Percentiles rank a stretch among this genome's conserved stretches.
phyloP scores from a whole-genome alignment of 2,888 invertebrate species.

The Scaptomyza parva region DNA sequence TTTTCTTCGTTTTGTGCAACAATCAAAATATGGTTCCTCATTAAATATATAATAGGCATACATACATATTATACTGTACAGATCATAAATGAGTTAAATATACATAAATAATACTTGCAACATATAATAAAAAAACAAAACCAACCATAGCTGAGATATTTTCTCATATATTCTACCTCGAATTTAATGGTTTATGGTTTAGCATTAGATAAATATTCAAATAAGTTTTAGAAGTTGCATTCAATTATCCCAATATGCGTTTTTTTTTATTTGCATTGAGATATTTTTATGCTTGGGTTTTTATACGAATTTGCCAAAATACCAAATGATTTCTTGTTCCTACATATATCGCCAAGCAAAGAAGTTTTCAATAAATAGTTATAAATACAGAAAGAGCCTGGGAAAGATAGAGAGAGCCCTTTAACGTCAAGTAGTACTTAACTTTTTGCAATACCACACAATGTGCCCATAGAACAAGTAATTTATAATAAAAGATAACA shows the following conservation, averaged over 20 bases:
- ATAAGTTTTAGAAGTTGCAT: slow-evolving; percentile 12
- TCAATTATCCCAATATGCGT: background rate
- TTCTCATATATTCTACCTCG: slow-evolving; percentile 65
- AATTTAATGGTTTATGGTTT: slow-evolving; percentile 45
- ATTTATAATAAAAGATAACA: slow-evolving; percentile 58
- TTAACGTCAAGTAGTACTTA: slow-evolving; percentile 9
- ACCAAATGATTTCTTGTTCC: slow-evolving; percentile 61
- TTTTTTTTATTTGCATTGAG: background rate
- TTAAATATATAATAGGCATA: slow-evolving; percentile 43
- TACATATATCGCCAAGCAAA: slow-evolving; percentile 57
- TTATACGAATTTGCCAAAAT: slow-evolving; percentile 51
- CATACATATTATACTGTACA: slow-evolving; percentile 43
- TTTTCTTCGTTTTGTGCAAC: slow-evolving; percentile 49
- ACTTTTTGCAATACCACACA: slow-evolving; percentile 75
- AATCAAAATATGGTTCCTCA: slow-evolving; percentile 73
- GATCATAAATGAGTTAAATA: slow-evolving; percentile 48
- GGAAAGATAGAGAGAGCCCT: slow-evolving; percentile 2
- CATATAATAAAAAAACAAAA: slow-evolving; percentile 10
- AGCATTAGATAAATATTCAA: slow-evolving; percentile 41
- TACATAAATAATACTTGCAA: slow-evolving; percentile 31
- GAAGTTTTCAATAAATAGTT: slow-evolving; percentile 13
- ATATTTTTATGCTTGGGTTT: slow-evolving; percentile 9
- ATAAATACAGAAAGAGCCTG: slow-evolving; percentile 6
- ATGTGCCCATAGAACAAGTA: slow-evolving; percentile 82
- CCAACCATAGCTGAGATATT: slow-evolving; percentile 28